Evolutionary conservation across 2,113 vertebrate genomes (phyloP).

Genomic region (Dolichallabes microphthalmus): DNA sequence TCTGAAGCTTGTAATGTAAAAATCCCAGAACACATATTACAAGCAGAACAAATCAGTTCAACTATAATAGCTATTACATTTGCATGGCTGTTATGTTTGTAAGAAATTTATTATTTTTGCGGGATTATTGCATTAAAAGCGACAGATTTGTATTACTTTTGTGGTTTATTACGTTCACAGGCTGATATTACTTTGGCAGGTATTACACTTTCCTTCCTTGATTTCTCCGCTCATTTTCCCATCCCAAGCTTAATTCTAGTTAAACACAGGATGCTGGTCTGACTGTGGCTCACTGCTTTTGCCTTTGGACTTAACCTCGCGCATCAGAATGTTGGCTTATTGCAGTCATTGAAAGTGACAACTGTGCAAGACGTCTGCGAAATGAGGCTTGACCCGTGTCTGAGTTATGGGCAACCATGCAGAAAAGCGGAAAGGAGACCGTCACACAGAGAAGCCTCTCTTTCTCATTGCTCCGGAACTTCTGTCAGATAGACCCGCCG

Average conservation of each 20-base stretch:
- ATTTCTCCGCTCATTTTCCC: constrained; percentile 10
- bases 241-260: neutral
- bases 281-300: constrained; percentile 14
- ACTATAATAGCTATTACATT: too few relatives aligned
- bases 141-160: too few relatives aligned
- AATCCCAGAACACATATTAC: too few relatives aligned
- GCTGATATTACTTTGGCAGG: too few relatives aligned
- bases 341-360: constrained; percentile 39
- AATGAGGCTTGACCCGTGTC: constrained; percentile 21
- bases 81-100: too few relatives aligned
- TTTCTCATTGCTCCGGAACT: constrained; percentile 34
- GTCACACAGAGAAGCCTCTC: constrained; percentile 30
- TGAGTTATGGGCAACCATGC: constrained; percentile 8
- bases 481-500: constrained; percentile 39
- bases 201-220: constrained; percentile 14
- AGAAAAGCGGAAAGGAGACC: constrained; percentile 35
- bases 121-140: too few relatives aligned
- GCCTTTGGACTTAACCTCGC: constrained; percentile 17
- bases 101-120: too few relatives aligned
- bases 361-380: constrained; percentile 38
- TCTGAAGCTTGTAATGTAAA: too few relatives aligned
- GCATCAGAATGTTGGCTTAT: neutral
- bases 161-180: too few relatives aligned
- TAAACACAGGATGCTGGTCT: neutral
- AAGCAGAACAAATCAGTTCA: too few relatives aligned